Base-by-base conservation (phyloP, 2,797 vertebrate genomes). In the Chrosomus eos region DNA sequence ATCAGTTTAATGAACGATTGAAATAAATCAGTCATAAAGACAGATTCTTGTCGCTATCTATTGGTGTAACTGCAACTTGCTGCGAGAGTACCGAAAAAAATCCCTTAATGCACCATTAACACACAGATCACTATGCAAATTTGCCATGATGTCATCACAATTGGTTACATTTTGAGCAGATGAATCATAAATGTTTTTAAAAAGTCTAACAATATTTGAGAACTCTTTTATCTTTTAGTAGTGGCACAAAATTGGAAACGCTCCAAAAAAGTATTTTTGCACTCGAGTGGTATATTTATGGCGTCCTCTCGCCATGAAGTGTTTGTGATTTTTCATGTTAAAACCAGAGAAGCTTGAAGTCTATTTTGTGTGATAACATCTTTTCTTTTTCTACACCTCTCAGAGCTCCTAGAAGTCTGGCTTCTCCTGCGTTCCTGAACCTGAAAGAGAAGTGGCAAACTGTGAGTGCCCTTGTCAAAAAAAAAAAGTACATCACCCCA, bases 401-500 rank as follows among this genome's bases (percentile, higher is more conserved):
- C 66, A 40, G 51, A 81, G 67, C 11, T 81, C 11, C 14, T 40
- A 19, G 36, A 62, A 64, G 26, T 71, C 71, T 80, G 81, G 72
- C 80, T 83, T 85, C 79, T 80, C 64, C 66, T 53, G 28, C 14
- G 26, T 67, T 85, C 33, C 60, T 84, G 67, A 77, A 84, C 72
- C 72, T 82, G 43, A 81, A 81, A 87, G 72, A 85, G 67, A 80
- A 75, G 73, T 81, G 45, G 62, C 64, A 84, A 70, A 85, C 77
- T 48, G 70, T 80, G 85, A 84, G 66, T 82, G 75, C 60, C 79
- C 86, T 87, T 86, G 87, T 88, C 89, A 80, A 70, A 55, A 71
- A 67, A 85, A 71, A 68, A 84, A 83, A 82, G 51, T 48, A 77
- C 70, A 76, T 86, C 55, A 80, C 82, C 70, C 26, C 77, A 51